phyloP scores from a whole-genome alignment of 2,888 invertebrate species.

The Hyposoter dolosus region DNA sequence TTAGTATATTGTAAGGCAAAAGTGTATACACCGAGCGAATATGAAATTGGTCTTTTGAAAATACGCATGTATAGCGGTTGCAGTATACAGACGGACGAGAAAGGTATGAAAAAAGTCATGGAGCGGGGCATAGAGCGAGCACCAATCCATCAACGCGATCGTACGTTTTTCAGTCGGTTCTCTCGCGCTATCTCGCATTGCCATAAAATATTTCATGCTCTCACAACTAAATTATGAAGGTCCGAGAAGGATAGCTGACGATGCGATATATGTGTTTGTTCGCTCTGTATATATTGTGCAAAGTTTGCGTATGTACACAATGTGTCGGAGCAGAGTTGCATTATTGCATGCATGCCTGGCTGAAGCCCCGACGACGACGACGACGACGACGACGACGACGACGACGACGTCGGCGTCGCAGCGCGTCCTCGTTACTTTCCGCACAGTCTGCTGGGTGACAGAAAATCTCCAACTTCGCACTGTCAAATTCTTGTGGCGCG shows the following conservation, averaged over 20 bases:
- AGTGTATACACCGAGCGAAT: not conserved
- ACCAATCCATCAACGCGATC: slow-evolving; percentile 72
- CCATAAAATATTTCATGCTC: slow-evolving; percentile 73
- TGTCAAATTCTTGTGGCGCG: not conserved
- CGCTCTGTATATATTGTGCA: not conserved
- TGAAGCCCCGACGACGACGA: slow-evolving; percentile 43
- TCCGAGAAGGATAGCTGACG: slow-evolving; percentile 60
- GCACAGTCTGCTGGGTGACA: slow-evolving; percentile 61
- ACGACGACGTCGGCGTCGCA: slow-evolving; percentile 34
- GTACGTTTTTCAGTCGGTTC: slow-evolving; percentile 66
- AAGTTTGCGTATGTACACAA: not conserved
- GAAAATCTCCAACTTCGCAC: slow-evolving; percentile 48
- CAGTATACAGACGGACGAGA: not conserved
- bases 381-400: slow-evolving; percentile 30
- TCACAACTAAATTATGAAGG: slow-evolving; percentile 74
- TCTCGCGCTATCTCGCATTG: slow-evolving; percentile 66
- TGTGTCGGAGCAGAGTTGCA: slow-evolving; percentile 19
- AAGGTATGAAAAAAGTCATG: slow-evolving; percentile 2
- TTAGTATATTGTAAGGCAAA: slow-evolving; percentile 2
- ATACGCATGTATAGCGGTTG: not conserved
- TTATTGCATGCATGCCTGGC: slow-evolving; percentile 71
- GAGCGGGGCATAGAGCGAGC: slow-evolving; percentile 39
- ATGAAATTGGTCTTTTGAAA: slow-evolving; percentile 35
- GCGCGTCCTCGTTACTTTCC: slow-evolving; percentile 23
- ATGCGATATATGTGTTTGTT: slow-evolving; percentile 19